phyloP scores from a whole-genome alignment of 2,888 invertebrate genomes.

The Sepioteuthis lessoniana region DNA sequence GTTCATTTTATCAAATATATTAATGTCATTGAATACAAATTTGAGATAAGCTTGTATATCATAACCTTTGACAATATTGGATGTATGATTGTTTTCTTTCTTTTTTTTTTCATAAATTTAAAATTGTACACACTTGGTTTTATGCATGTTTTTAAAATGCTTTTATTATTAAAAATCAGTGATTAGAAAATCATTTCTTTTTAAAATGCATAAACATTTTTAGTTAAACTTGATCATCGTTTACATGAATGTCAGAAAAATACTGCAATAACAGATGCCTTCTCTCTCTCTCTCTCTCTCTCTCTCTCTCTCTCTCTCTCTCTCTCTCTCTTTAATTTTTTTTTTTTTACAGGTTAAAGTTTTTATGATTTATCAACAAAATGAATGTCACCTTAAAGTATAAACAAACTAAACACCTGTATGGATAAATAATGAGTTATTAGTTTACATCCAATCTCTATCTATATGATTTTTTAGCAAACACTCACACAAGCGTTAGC shows the following conservation, averaged over 20 bases:
- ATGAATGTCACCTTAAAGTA: not conserved
- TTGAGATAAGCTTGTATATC: not conserved
- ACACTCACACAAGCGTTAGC: no score
- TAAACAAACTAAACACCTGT: no score
- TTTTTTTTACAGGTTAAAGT: no score
- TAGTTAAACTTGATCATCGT: not conserved
- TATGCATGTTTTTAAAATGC: not conserved
- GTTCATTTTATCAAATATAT: no score
- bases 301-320: no score
- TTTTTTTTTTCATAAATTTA: not conserved
- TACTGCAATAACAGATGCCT: not conserved
- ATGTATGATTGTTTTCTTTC: not conserved
- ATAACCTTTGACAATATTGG: no score
- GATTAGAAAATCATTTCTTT: not conserved
- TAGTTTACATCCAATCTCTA: no score
- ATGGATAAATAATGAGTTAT: no score
- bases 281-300: not conserved
- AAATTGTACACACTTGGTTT: not conserved
- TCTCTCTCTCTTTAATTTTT: no score
- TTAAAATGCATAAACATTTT: not conserved
- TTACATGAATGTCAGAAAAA: not conserved
- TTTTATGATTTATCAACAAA: no score
- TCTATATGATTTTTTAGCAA: no score
- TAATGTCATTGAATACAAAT: no score
- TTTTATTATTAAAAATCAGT: not conserved